Evolutionary conservation across 2,888 invertebrate genomes (phyloP).

Genomic region (Harmothoe impar): DNA sequence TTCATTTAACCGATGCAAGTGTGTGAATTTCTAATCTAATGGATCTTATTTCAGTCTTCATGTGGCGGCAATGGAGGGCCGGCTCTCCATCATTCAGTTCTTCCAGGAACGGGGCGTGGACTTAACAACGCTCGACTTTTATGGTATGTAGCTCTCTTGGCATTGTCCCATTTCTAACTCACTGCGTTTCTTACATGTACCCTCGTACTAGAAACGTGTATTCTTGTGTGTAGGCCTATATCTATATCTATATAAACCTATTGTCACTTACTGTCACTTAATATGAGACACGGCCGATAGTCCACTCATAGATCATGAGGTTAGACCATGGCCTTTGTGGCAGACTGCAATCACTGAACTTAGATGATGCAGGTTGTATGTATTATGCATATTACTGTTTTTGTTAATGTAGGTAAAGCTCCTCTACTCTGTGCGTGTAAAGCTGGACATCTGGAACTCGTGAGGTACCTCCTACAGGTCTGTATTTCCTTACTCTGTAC

Average conservation of each 20-base stretch:
- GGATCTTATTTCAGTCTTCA: constrained; percentile 77
- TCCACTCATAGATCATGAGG: no score
- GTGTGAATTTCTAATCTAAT: no score
- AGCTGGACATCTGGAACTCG: constrained; percentile 74
- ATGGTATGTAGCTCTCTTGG: constrained; percentile 61
- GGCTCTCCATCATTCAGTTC: constrained; percentile 74
- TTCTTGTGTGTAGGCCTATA: no score
- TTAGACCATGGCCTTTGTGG: no score
- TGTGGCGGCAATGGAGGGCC: constrained; percentile 77
- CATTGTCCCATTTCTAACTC: not conserved
- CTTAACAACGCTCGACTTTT: constrained; percentile 72
- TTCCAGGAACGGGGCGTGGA: constrained; percentile 76
- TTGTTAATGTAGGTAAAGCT: constrained; percentile 74
- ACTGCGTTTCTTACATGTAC: not conserved
- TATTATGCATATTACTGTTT: no score
- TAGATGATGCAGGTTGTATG: no score
- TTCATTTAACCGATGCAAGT: no score
- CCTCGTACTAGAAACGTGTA: no score
- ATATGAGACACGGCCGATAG: no score
- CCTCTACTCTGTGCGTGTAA: constrained; percentile 78
- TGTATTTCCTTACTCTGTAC: not conserved
- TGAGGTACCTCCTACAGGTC: constrained; percentile 77
- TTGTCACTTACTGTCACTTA: no score
- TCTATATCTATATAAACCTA: no score
- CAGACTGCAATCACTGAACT: no score